phyloP scores from a whole-genome alignment of 2,888 invertebrate species.

The Rhingia rostrata region DNA sequence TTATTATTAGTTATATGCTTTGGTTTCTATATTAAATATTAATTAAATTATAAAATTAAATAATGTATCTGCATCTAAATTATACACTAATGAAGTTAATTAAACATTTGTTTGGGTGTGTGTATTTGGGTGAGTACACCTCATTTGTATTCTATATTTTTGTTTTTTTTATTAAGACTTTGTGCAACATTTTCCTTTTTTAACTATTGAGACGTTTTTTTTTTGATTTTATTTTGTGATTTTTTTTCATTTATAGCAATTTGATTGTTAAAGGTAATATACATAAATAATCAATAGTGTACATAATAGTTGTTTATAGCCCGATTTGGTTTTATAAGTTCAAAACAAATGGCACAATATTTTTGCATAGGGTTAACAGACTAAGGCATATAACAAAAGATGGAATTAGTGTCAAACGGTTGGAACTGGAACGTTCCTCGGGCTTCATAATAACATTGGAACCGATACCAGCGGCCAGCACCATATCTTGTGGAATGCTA shows the following conservation, averaged over 20 bases:
- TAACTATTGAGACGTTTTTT: conserved; percentile 29
- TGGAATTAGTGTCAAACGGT: conserved; percentile 25
- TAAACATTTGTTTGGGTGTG: neutral
- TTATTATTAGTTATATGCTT: conserved; percentile 48
- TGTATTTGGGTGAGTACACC: neutral
- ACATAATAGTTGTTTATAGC: conserved; percentile 15
- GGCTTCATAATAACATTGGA: conserved; percentile 46
- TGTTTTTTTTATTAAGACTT: neutral
- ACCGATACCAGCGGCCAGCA: conserved; percentile 77
- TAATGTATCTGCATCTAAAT: neutral
- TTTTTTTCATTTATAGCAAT: conserved; percentile 12
- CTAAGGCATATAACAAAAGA: conserved; percentile 45
- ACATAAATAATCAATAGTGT: conserved; percentile 45
- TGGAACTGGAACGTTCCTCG: conserved; percentile 17
- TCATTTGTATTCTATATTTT: neutral
- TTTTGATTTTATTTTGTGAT: neutral
- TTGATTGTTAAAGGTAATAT: conserved; percentile 44
- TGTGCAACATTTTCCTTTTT: conserved; percentile 7
- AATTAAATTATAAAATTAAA: conserved; percentile 44
- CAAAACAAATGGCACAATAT: conserved; percentile 54
- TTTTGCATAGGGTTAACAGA: conserved; percentile 40
- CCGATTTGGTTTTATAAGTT: conserved; percentile 46
- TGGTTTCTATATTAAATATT: conserved; percentile 54
- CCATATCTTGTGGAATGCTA: conserved; percentile 77
- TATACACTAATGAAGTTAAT: conserved; percentile 22